Conservation (phyloP, 2,797 vertebrate genomes). For the Urocyon cinereoargenteus region DNA sequence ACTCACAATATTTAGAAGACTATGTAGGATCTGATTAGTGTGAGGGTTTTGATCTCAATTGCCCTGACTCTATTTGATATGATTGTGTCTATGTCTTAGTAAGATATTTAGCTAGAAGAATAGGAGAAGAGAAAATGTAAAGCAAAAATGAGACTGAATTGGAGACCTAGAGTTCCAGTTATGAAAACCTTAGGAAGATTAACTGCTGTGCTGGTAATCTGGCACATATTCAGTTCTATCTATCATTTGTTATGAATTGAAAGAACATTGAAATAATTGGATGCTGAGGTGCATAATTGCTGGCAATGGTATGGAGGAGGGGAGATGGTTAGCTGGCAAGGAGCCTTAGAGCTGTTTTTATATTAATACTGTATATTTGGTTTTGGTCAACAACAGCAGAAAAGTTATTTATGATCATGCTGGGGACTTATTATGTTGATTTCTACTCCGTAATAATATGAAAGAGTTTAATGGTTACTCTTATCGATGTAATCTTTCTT, state of each 20-base stretch:
- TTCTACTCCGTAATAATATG: conserved; percentile 53
- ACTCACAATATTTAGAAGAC: background rate
- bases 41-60: conserved; percentile 56
- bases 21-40: conserved; percentile 33
- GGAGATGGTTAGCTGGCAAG: conserved; percentile 41
- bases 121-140: conserved; percentile 58
- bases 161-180: background rate
- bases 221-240: conserved; percentile 42
- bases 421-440: conserved; percentile 48
- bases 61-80: conserved; percentile 27
- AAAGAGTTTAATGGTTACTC: conserved; percentile 33
- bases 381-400: conserved; percentile 39
- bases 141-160: conserved; percentile 49
- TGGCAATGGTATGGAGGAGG: background rate
- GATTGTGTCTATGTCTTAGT: conserved; percentile 31
- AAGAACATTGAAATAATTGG: conserved; percentile 54
- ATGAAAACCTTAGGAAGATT: conserved; percentile 52
- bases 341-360: conserved; percentile 31
- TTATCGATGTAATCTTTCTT: conserved; percentile 44
- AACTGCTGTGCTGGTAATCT: conserved; percentile 14
- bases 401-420: conserved; percentile 49
- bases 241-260: conserved; percentile 44
- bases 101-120: conserved; percentile 20
- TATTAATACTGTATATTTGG: conserved; percentile 56
- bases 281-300: conserved; percentile 58